Base-by-base conservation (phyloP, 92 coral and sea anemone species). In the Nematostella vectensis region DNA sequence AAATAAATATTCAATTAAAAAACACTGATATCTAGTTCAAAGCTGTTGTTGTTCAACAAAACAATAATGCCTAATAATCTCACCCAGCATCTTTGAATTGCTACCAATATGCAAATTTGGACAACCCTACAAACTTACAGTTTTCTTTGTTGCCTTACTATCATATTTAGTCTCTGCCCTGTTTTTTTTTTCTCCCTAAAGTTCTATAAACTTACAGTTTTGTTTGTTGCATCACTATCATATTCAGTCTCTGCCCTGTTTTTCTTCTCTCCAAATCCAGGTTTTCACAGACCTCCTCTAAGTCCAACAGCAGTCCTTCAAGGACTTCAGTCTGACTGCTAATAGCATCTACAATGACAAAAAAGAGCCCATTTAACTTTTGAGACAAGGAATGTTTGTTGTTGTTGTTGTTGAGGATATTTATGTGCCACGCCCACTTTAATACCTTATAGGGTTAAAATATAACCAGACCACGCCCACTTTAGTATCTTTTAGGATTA, bases 241-340 rank as follows among this genome's bases (percentile, higher is more conserved):
- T 70, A 57, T 87, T 81, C 23, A 79, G 79, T 25, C 69, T 75
- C 30, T 93, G 88, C 13, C 83, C 74, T 31, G 95, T 58, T 55
- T 87, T 93, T 15, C 89, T 75, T 54, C 87, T 74, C 58, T 93
- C 96, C 3, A 81, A 44, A 62, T 85, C 95, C 49, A 85, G 73
- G 45, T 69, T 72, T 36, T 82, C 96, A 50, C 95, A 81, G 48
- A 79, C 88, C 21, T 91, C 98, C 57, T 93, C 98, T 27, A 75
- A 75, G 17, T 93, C 98, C 42, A 82, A 23, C 73, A 93, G 61
- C 47, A 87, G 72, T 28, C 69, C 82, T 51, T 93, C 98, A 40
- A 93, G 42, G 22, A 86, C 94, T 43, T 93, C 95, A 25, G 89
- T 62, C 64, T 93, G 98, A 56, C 83, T 77, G 19, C 86, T 88